phyloP scores from a whole-genome alignment of 2,888 invertebrate species.

The Ophraella communa region DNA sequence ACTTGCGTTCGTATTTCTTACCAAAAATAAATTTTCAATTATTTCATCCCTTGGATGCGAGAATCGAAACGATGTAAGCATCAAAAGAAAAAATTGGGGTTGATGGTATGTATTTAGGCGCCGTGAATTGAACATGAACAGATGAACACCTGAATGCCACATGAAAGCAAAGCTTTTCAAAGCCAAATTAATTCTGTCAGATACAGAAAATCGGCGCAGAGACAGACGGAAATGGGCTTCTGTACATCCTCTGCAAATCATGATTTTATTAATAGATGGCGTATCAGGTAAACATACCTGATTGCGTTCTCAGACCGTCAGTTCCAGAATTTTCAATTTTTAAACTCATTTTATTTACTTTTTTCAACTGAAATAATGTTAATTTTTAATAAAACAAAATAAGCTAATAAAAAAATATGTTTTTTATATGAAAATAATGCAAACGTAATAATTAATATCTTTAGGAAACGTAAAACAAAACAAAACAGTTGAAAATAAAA shows the following conservation, averaged over 20 bases:
- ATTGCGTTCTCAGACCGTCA: constrained; percentile 49
- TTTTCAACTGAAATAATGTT: constrained; percentile 1
- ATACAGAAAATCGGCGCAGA: constrained; percentile 41
- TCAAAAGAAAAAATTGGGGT: constrained; percentile 26
- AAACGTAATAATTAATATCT: too few species aligned
- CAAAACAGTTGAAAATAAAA: too few species aligned
- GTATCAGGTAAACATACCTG: constrained; percentile 46
- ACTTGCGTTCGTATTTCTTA: constrained; percentile 18
- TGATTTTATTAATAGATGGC: constrained; percentile 53
- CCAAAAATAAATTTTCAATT: constrained; percentile 25
- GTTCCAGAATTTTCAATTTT: constrained; percentile 50
- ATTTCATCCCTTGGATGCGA: constrained; percentile 18
- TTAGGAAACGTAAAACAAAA: too few species aligned
- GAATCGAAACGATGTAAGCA: constrained; percentile 14
- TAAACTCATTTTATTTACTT: constrained; percentile 48
- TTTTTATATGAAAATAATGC: too few species aligned
- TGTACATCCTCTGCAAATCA: constrained; percentile 43
- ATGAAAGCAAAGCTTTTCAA: constrained; percentile 47
- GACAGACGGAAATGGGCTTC: constrained; percentile 34
- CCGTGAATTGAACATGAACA: constrained; percentile 41
- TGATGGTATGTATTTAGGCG: constrained; percentile 25
- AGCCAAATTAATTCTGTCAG: constrained; percentile 54
- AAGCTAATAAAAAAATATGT: too few species aligned
- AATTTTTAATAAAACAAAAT: too few species aligned
- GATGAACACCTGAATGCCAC: constrained; percentile 46